Base-by-base conservation (phyloP, 2,113 vertebrate genomes). In the Odontophorus gujanensis region DNA sequence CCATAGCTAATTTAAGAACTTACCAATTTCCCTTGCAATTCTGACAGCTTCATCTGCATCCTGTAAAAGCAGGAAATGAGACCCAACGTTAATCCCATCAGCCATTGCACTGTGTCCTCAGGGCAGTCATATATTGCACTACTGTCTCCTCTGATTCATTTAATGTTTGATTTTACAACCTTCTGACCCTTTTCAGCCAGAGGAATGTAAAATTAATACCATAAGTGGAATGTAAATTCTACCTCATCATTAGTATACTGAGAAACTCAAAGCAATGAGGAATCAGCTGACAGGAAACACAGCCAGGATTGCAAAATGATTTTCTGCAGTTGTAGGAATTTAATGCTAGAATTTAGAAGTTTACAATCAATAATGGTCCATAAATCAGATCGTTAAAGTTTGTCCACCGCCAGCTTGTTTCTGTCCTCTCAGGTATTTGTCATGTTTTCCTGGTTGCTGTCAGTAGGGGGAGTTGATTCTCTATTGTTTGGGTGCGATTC, bases 391-490 rank as follows among this genome's bases (percentile, higher is more conserved):
- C 95, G 89, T 97, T 98, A 97, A 97, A 97, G 95, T 93, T 95
- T 97, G 95, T 95, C 97, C 90, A 79, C 95, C 78, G 95, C 87
- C 94, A 93, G 94, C 85, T 96, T 93, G 87, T 94, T 97, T 91
- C 96, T 96, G 89, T 96, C 93, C 69, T 90, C 85, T 42, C 88
- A 68, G 91, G 78, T 97, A 86, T 86, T 89, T 91, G 93, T 93
- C 74, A 72, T 97, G 98, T 98, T 97, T 97, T 98, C 97, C 98
- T 95, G 75, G 65, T 77, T 96, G 94, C 89, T 95, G 98, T 97
- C 99, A 98, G 98, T 97, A 99, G 99, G 98, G 99, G 99, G 99
- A 99, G 99, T 98, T 98, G 97, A 98, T 98, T 98, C 98, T 98
- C 99, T 99, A 97, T 98, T 98, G 98, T 98, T 99, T 96, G 96